These are phyloP conservation scores for Anoura caudifer DNA, from an alignment of 2,113 vertebrate genomes.

Conservation along the genomic window DNA sequence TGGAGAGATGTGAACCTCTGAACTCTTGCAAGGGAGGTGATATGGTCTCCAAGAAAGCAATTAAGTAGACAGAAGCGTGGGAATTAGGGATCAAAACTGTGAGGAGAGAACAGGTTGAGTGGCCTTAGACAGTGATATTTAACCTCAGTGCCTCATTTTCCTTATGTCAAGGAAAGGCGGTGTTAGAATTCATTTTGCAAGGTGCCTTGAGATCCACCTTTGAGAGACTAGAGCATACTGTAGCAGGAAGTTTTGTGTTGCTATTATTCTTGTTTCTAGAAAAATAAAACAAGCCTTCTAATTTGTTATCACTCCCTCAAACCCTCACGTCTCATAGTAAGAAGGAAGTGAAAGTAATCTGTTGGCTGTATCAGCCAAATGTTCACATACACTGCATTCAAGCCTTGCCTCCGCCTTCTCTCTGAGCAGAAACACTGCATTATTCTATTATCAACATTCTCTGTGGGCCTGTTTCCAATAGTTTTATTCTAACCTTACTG, in stretches of 20 bases:
- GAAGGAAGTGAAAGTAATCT: neutral
- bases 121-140: slow-evolving; percentile 4
- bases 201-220: slow-evolving; percentile 1
- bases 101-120: neutral
- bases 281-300: neutral
- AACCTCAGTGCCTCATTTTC: slow-evolving; percentile 5
- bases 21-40: slow-evolving; percentile 11
- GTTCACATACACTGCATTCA: neutral
- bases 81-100: slow-evolving; percentile 31
- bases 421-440: neutral
- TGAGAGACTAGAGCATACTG: neutral
- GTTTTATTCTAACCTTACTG: neutral
- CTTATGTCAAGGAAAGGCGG: neutral
- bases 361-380: neutral
- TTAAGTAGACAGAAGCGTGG: slow-evolving; percentile 33
- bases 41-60: slow-evolving; percentile 27
- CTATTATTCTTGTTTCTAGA: neutral
- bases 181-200: slow-evolving; percentile 34
- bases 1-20: neutral
- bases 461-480: neutral
- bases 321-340: no score
- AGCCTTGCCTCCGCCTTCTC: neutral
- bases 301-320: neutral
- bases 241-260: neutral
- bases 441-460: neutral